These are phyloP conservation scores for Cydia amplana DNA, from an alignment of 1,140 invertebrate species.

Conservation along the genomic window DNA sequence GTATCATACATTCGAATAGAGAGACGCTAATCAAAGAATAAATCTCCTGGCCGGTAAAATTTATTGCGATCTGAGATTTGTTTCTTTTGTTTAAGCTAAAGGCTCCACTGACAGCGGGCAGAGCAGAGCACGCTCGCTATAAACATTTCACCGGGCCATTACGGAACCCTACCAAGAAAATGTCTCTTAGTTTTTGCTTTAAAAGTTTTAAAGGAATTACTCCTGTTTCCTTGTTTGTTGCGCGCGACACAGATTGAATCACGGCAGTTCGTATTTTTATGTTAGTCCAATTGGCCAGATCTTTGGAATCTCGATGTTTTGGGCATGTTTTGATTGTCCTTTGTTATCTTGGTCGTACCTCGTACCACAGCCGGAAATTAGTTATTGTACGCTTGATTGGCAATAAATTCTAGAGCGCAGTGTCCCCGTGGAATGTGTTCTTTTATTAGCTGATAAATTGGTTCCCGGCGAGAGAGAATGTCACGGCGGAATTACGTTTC, in stretches of 20 bases:
- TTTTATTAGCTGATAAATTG: slow-evolving; percentile 25
- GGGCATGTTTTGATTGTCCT: slow-evolving; percentile 13
- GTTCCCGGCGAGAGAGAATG: not conserved
- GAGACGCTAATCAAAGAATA: slow-evolving; percentile 58
- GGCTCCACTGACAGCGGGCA: slow-evolving; percentile 41
- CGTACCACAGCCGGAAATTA: slow-evolving; percentile 10
- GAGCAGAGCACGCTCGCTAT: slow-evolving; percentile 49
- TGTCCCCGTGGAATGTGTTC: slow-evolving; percentile 22
- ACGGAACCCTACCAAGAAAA: slow-evolving; percentile 55
- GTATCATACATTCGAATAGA: slow-evolving; percentile 40
- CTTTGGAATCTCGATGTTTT: slow-evolving; percentile 21
- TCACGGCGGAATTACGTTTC: slow-evolving; percentile 3
- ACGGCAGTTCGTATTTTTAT: slow-evolving; percentile 26
- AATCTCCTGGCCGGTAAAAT: slow-evolving; percentile 49
- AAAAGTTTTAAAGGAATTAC: slow-evolving; percentile 57
- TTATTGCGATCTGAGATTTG: slow-evolving; percentile 59
- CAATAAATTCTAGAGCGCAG: slow-evolving; percentile 40
- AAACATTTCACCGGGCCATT: slow-evolving; percentile 66
- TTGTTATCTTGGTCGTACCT: not conserved
- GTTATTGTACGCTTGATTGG: slow-evolving; percentile 43
- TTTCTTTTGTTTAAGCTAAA: slow-evolving; percentile 41
- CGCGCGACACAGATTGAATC: slow-evolving; percentile 42
- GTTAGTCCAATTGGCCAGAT: slow-evolving; percentile 18
- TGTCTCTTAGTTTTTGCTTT: slow-evolving; percentile 54
- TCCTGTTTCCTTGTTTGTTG: slow-evolving; percentile 47